Evolutionary conservation across 2,888 invertebrate species (phyloP).

Genomic region (Athetis lepigone): DNA sequence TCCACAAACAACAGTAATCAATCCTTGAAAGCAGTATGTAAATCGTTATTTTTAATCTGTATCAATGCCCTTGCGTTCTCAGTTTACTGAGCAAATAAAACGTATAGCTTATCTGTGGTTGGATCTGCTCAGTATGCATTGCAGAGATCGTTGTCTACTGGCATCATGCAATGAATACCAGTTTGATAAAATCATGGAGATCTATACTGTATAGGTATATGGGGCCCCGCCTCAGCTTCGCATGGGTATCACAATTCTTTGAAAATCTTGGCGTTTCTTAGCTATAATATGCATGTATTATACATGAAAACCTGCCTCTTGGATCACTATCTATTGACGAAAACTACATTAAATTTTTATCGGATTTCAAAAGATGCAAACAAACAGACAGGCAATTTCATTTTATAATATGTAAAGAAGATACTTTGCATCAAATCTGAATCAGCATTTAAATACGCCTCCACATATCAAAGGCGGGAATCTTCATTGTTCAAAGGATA

Average conservation of each 20-base stretch:
- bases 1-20: conserved; percentile 24
- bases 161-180: conserved; percentile 42
- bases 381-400: no score
- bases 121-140: conserved; percentile 42
- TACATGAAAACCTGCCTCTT: no score
- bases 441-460: conserved; percentile 32
- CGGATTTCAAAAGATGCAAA: no score
- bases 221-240: no score
- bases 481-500: conserved; percentile 31
- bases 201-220: background rate
- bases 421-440: conserved; percentile 38
- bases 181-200: conserved; percentile 10
- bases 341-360: no score
- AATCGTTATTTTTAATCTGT: conserved; percentile 46
- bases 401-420: conserved; percentile 1
- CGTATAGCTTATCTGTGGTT: conserved; percentile 53
- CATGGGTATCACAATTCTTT: no score
- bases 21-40: conserved; percentile 27
- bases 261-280: no score
- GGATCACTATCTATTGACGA: no score
- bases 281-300: no score
- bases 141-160: conserved; percentile 38
- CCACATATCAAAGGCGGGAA: conserved; percentile 7
- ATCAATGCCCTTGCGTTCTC: conserved; percentile 39
- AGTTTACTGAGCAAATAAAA: conserved; percentile 38